Conservation (phyloP, 2,888 invertebrate genomes). For the Escarpia spicata region DNA sequence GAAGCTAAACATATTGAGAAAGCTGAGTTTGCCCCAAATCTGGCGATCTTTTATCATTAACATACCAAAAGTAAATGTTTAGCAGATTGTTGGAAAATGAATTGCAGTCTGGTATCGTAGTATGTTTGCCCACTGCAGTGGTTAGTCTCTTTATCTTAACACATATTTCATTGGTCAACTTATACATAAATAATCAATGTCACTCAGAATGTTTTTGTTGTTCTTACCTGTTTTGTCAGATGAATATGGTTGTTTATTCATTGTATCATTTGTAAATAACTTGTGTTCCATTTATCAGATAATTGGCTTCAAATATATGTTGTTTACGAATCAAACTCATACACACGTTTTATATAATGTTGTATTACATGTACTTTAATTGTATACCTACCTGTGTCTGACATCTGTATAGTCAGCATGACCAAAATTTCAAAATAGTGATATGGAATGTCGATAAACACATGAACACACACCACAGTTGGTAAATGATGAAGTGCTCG, state of each 20-base stretch:
- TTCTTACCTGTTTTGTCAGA: neutral
- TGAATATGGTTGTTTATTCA: too few species aligned
- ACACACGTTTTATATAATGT: neutral
- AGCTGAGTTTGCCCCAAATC: neutral
- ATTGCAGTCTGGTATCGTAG: neutral
- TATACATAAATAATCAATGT: neutral
- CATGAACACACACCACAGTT: neutral
- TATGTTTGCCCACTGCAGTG: neutral
- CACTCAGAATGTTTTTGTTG: constrained; percentile 2
- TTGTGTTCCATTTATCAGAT: too few species aligned
- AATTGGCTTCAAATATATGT: too few species aligned
- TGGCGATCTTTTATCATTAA: neutral
- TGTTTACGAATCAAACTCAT: too few species aligned
- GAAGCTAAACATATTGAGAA: neutral
- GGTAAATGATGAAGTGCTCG: neutral
- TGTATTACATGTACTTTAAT: too few species aligned
- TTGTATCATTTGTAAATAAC: too few species aligned
- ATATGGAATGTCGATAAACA: neutral
- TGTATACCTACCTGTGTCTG: too few species aligned
- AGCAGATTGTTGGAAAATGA: neutral
- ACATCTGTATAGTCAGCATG: neutral
- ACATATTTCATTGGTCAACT: neutral
- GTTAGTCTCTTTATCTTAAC: neutral
- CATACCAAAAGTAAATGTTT: neutral
- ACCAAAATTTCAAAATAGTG: too few species aligned